Base-by-base conservation (phyloP, 2,888 invertebrate species). In the Petrophora chlorosata region DNA sequence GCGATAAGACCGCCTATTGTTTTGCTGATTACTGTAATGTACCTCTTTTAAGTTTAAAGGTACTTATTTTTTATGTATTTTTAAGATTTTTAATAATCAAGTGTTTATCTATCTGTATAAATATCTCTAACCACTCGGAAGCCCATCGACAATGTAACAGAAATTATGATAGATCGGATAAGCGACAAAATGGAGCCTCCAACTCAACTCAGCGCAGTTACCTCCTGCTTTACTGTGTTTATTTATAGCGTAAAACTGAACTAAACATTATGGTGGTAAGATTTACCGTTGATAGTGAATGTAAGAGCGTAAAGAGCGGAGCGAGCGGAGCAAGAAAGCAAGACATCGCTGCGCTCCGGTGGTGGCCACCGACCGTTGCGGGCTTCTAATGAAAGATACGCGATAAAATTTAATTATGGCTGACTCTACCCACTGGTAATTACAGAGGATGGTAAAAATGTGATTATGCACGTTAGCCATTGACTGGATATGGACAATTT, bases 391-490 rank as follows among this genome's bases (percentile, higher is more conserved):
- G 74, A 75, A 80, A 82, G 79, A 80, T 77, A 65, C 61, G 75
- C 75, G 80, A 82, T 85, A 80, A 79, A 78, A 74, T 79, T 77
- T 84, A 84, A 84, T 85, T 85, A 78, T 71, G 72, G 65, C 69
- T 71, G 71, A 65, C 70, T 75, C 71, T 75, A 71, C 70, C 69
- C 79, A 82, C 77, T 79, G 58, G 51, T 63, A 57, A 59, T 62
- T 56, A 54, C 50, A 50, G 38, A 54, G 56, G 58, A 61, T 57
- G 61, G 65, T 66, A 63, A 61, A 66, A 70, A 64, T 71, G 56
- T 66, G 67, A 71, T 70, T 76, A 73, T 64, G 58, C 59, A 56
- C 52, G 49, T 44, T 53, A 62, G 64, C 62, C 75, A 73, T 72
- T 77, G 73, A 64, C 70, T 76, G 63, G 74, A 61, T 73, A 73